Conservation (phyloP, 1,140 invertebrate species). For the Thalassaphorura encarpata region DNA sequence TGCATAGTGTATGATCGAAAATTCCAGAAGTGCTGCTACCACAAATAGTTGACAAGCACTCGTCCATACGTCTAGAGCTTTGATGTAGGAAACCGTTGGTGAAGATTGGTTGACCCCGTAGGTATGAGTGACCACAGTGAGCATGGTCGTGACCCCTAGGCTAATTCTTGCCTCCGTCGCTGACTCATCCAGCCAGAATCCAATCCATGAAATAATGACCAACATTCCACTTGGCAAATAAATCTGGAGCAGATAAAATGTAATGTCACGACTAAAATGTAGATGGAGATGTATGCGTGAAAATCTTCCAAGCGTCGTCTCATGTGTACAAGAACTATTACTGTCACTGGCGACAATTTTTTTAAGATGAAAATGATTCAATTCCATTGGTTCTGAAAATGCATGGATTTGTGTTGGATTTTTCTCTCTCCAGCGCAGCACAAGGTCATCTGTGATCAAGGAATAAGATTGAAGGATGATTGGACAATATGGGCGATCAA, state of each 20-base stretch:
- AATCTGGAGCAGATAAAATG: constrained; percentile 47
- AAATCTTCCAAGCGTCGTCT: constrained; percentile 51
- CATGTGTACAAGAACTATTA: constrained; percentile 82
- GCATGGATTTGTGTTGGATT: constrained; percentile 87
- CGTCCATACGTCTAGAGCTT: constrained; percentile 48
- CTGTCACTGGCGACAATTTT: constrained; percentile 85
- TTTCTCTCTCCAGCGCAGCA: constrained; percentile 94
- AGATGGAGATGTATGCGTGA: constrained; percentile 44
- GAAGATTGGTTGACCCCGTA: constrained; percentile 38
- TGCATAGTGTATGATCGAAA: constrained; percentile 82
- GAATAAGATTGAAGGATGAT: constrained; percentile 46
- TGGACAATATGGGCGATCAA: constrained; percentile 3
- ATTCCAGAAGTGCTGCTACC: constrained; percentile 74
- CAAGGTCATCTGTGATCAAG: constrained; percentile 87
- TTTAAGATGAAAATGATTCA: constrained; percentile 84
- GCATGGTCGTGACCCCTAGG: constrained; percentile 47
- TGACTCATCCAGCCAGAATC: constrained; percentile 43
- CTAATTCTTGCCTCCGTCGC: constrained; percentile 45
- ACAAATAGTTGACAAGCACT: constrained; percentile 62
- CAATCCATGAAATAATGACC: constrained; percentile 48
- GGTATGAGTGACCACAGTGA: constrained; percentile 48
- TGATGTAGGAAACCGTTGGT: constrained; percentile 35
- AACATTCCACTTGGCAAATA: constrained; percentile 46
- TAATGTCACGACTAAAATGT: constrained; percentile 44
- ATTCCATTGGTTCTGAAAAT: constrained; percentile 60